Base-by-base conservation (phyloP, 2,113 vertebrate genomes). In the Tachycineta bicolor region DNA sequence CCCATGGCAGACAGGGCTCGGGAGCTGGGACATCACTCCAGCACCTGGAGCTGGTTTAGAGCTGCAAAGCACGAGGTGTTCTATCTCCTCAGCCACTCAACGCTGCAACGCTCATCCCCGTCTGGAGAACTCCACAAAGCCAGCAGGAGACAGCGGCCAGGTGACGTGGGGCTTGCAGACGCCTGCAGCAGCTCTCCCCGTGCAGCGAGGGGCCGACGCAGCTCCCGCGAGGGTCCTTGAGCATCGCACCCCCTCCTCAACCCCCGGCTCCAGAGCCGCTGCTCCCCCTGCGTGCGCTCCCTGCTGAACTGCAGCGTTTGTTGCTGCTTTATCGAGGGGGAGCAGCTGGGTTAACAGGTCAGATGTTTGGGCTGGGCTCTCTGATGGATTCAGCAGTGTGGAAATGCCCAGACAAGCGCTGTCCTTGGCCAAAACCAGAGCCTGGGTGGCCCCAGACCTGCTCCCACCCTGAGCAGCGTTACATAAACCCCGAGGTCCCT, bases 81-180 rank as follows among this genome's bases (percentile, higher is more conserved):
- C 39, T 3, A 55, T 17, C 28, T 37, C 69, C 44, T 62, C 53
- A 34, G 3, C 50, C 67, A 22, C 29, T 33, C 11, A 24, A 44
- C 6, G 24, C 65, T 44, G 58, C 7, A 9, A 6, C 0, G 0
- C 58, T 21, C 4, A 6, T 19, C 59, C 59, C 37, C 3, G 0
- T 31, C 78, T 71, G 50, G 49, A 53, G 39, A 70, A 41, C 28
- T 53, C 26, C 49, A 53, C 9, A 37, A 20, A 53, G 69, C 2
- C 31, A 69, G 56, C 63, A 12, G 4, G 33, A 56, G 37, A 18
- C 41, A 17, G 82, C 0, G 29, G n/a, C 55, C 25, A 29, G 46
- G 8, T 12, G 46, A 31, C 0, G 18, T 20, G 23, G 52, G 73
- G 22, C 39, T 11, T 1, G 15, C 67, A 85, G 88, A 25, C 25